Conservation (phyloP, 2,888 invertebrate species). For the Agrilus biguttatus region DNA sequence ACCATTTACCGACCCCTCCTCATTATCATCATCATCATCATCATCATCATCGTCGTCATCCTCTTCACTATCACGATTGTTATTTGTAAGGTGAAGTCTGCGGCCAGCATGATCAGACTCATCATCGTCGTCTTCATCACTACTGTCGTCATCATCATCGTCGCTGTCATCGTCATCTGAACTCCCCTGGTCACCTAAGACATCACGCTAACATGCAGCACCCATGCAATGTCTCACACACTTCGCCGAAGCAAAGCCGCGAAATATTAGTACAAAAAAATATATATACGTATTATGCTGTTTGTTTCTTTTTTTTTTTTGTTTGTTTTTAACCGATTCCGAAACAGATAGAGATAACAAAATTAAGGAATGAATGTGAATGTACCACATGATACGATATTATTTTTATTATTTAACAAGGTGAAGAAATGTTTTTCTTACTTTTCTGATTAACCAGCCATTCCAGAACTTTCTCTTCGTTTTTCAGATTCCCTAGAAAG, state of each 20-base stretch:
- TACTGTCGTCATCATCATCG: slow-evolving; percentile 34
- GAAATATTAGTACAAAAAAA: slow-evolving; percentile 5
- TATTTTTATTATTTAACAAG: background rate
- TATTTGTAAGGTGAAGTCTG: slow-evolving; percentile 20
- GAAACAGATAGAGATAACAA: too few relatives aligned
- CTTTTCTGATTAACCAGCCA: slow-evolving; percentile 94
- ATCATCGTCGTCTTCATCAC: slow-evolving; percentile 33
- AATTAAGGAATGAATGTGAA: too few relatives aligned
- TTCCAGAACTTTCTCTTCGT: slow-evolving; percentile 88
- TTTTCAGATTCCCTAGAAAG: slow-evolving; percentile 83
- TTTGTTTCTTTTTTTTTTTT: too few relatives aligned
- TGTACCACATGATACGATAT: too few relatives aligned
- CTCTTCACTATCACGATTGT: slow-evolving; percentile 30
- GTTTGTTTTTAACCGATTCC: too few relatives aligned
- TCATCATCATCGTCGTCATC: slow-evolving; percentile 34
- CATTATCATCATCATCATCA: slow-evolving; percentile 18
- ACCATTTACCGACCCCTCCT: slow-evolving; percentile 9
- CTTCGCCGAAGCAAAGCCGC: slow-evolving; percentile 11
- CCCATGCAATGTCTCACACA: slow-evolving; percentile 24
- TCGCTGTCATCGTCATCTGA: slow-evolving; percentile 33
- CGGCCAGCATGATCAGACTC: slow-evolving; percentile 35
- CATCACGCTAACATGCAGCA: slow-evolving; percentile 31
- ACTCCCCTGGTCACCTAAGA: slow-evolving; percentile 29
- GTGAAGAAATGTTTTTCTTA: slow-evolving; percentile 45
- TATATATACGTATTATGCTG: slow-evolving; percentile 4